Base-by-base conservation (phyloP, 2,113 vertebrate genomes). In the Nothoprocta pentlandii region DNA sequence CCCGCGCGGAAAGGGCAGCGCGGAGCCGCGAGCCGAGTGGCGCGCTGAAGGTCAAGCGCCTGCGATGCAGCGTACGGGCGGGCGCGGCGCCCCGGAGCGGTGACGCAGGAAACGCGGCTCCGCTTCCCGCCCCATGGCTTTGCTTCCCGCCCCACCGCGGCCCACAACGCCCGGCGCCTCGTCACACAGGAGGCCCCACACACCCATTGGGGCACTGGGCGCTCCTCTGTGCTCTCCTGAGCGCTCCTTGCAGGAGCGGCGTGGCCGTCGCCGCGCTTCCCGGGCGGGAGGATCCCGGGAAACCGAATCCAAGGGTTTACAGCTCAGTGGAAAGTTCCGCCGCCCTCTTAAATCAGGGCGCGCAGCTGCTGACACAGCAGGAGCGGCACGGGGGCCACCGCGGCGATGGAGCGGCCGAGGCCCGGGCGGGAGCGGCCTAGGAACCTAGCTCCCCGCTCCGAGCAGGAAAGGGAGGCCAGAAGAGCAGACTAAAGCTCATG, bases 291-390 rank as follows among this genome's bases (percentile, higher is more conserved):
- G 87, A 96, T 87, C 87, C 64, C 87, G 82, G 76, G 93, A 96
- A 95, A 94, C 88, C 34, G 73, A 92, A 92, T 80, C 91, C 89
- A 62, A 0, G 28, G 61, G 76, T 66, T 95, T 89, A 85, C 4
- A 89, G 90, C 28, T 85, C 90, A 95, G 92, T 95, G 92, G 92
- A 95, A 96, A 93, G 95, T 93, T 97, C 80, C 96, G 73, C 80
- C 76, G 91, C 76, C 3, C 1, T 59, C 90, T 93, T 87, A 95
- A 94, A 94, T 95, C 93, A 94, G 66, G 90, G 94, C 93, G 89
- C 79, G 66, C 70, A 78, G 89, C 92, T 95, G 93, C 93, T 97
- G 94, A 95, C 82, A 36, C 93, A 89, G 94, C 95, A 97, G 62
- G 92, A 81, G 49, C 10, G 49, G 21, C 21, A 20, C 49, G 22